Conservation (phyloP, 2,888 invertebrate genomes). For the Synergus gifuensis region DNA sequence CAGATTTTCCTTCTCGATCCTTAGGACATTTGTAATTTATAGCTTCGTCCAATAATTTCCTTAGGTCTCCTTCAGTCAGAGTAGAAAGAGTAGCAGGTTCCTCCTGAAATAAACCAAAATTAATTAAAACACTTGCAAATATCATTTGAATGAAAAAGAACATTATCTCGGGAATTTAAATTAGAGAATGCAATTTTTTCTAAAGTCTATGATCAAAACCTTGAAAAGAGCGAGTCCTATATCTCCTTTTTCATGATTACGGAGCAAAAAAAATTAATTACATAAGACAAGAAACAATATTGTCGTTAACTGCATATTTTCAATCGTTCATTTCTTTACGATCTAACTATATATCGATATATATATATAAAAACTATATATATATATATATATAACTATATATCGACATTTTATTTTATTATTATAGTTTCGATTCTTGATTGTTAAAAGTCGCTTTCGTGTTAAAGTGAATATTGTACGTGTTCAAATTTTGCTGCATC, state of each 20-base stretch:
- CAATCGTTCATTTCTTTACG: neutral
- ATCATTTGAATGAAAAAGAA: neutral
- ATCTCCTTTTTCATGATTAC: slow-evolving; percentile 9
- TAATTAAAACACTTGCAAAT: neutral
- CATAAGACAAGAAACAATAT: slow-evolving; percentile 2
- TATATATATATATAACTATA: no score
- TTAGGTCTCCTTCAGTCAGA: slow-evolving; percentile 87
- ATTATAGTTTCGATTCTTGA: neutral
- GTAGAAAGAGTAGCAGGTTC: slow-evolving; percentile 78
- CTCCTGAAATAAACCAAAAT: slow-evolving; percentile 66
- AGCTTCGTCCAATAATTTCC: slow-evolving; percentile 90
- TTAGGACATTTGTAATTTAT: slow-evolving; percentile 91
- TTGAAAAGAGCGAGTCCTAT: neutral
- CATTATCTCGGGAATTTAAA: neutral
- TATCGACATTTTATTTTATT: neutral
- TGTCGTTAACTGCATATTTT: neutral
- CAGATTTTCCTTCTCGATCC: slow-evolving; percentile 91
- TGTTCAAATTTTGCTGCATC: slow-evolving; percentile 24
- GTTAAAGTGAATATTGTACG: slow-evolving; percentile 7
- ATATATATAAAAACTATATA: no score
- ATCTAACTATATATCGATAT: no score
- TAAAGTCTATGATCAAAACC: slow-evolving; percentile 11
- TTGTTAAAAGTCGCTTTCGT: slow-evolving; percentile 15
- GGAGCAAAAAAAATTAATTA: slow-evolving; percentile 11
- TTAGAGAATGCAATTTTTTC: neutral